Conservation (phyloP, 1,140 invertebrate species). For the Agrypnia vestita region DNA sequence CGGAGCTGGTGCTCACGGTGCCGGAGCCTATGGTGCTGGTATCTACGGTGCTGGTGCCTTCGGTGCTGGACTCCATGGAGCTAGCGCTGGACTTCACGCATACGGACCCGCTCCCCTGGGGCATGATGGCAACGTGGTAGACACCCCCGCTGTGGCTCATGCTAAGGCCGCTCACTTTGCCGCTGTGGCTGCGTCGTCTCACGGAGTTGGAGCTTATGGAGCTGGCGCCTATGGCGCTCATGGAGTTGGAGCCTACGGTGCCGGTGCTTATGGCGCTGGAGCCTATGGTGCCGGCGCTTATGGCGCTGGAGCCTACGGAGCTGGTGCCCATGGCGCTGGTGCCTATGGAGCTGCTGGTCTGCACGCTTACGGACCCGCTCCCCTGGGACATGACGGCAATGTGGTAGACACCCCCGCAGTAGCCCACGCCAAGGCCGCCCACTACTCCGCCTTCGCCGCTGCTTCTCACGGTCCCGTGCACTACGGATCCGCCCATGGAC, state of each 20-base stretch:
- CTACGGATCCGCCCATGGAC: not conserved
- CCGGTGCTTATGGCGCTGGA: not conserved
- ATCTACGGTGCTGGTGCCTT: conserved; percentile 64
- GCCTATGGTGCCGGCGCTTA: conserved; percentile 27
- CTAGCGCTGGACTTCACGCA: conserved; percentile 55
- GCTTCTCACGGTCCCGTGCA: too few relatives aligned
- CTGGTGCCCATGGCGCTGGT: not conserved
- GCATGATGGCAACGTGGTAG: conserved; percentile 66
- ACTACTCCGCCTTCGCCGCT: conserved; percentile 64
- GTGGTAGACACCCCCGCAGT: conserved; percentile 70
- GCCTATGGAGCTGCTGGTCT: conserved; percentile 38
- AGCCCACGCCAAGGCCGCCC: conserved; percentile 70
- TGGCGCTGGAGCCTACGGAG: too few relatives aligned
- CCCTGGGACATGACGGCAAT: conserved; percentile 2
- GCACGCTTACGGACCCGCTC: too few relatives aligned
- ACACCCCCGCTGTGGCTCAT: conserved; percentile 70
- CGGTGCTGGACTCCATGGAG: conserved; percentile 67
- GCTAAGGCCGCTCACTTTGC: conserved; percentile 70
- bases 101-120: conserved; percentile 50
- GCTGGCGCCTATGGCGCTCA: conserved; percentile 56
- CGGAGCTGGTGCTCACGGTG: too few relatives aligned
- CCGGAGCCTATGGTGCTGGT: conserved; percentile 51
- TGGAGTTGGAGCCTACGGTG: conserved; percentile 16
- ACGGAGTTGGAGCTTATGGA: not conserved
- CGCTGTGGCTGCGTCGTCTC: conserved; percentile 22